Evolutionary conservation across 2,888 invertebrate species (phyloP), one percentile per base, ranked within the genome.

Genomic region (Nipponacmea schrenckii): DNA sequence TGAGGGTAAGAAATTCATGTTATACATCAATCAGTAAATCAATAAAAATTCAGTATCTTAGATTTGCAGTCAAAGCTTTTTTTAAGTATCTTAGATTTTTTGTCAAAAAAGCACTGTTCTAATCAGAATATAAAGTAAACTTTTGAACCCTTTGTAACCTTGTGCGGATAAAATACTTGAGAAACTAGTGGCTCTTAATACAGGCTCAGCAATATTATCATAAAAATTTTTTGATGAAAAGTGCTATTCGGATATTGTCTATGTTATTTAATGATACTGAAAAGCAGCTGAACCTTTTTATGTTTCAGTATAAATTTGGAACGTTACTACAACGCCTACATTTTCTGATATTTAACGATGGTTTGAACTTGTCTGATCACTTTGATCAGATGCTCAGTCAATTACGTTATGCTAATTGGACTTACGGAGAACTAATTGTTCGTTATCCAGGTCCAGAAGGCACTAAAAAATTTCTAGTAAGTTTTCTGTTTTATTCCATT

Each of bases 351-450:
- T 74, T 79, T 26, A 75, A 71, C 1, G 44, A 31, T 44, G 31
- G 64, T 27, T 64, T 64, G 7, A n/a, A 31, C n/a, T 12, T 64
- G 64, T n/a, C 20, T 1, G 39, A 64, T 64, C 20, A 20, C 3
- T 24, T 17, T 26, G 24, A 64, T 26, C 8, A 24, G 68, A 50
- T n/a, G 17, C 31, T 8, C 3, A 17, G 10, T 26, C 45, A 67
- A 24, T 71, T 76, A 26, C 74, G 74, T 15, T 76, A 70, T 50
- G 68, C 74, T 31, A 82, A 83, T 72, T 82, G 83, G 79, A 80
- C 82, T 50, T 77, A 79, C 70, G 82, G 80, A 14, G 83, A 83
- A 27, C 71, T 84, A 1, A 76, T 80, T 15, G 74, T 84, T 7
- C 79, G 81, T 26, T 80, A 76, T 64, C 77, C 78, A 45, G 84